Evolutionary conservation across 2,113 vertebrate genomes (phyloP).

Genomic region (Mus musculus): GRCm39 chr3:99679501-99680000

Average conservation of each 20-base stretch:
- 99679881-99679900: constrained; percentile 6
- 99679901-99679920: not conserved
- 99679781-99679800: not conserved
- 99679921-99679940: not conserved
- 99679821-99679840: not conserved
- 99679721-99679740: constrained; percentile 14
- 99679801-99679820: not conserved
- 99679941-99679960: not conserved
- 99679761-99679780: constrained; percentile 20
- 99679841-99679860: constrained; percentile 32
- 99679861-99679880: not conserved
- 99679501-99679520: too few relatives aligned
- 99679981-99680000: constrained; percentile 1
- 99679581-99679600: constrained; percentile 16
- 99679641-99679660: not conserved
- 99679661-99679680: constrained; percentile 27
- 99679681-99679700: constrained; percentile 28
- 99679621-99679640: constrained; percentile 2
- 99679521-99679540: too few relatives aligned
- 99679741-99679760: constrained; percentile 22
- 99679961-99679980: not conserved
- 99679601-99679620: not conserved
- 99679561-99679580: not conserved
- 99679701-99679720: not conserved
- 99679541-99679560: not conserved